Evolutionary conservation across 30 jellyfish, hydroid and myxozoan species (phyloP).

Genomic region (Cassiopea xamachana): DNA sequence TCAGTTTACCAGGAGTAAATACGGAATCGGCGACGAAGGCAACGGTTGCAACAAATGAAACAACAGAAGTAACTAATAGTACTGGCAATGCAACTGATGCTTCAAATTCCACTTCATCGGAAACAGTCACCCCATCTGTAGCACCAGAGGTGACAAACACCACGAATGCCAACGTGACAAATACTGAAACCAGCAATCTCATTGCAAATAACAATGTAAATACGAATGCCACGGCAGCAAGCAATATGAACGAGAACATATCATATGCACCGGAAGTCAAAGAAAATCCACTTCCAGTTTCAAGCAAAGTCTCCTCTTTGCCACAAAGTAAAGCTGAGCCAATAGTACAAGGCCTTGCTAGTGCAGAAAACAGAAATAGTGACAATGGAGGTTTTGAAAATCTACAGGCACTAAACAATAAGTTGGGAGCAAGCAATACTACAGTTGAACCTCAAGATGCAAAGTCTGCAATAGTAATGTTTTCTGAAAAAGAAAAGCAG

Average conservation of each 20-base stretch:
- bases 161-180: not conserved
- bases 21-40: not conserved
- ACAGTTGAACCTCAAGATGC: constrained; percentile 46
- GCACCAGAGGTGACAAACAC: not conserved
- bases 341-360: not conserved
- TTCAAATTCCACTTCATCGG: not conserved
- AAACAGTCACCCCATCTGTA: not conserved
- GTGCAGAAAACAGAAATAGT: not conserved
- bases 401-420: constrained; percentile 7
- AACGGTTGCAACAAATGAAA: not conserved
- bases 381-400: constrained; percentile 6
- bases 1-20: constrained; percentile 40
- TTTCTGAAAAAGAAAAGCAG: constrained; percentile 52
- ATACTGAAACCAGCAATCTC: not conserved
- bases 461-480: constrained; percentile 67
- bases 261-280: not conserved
- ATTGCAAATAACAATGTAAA: too few relatives aligned
- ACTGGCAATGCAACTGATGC: not conserved
- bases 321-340: constrained; percentile 23
- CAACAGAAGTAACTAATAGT: not conserved
- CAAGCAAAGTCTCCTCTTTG: not conserved
- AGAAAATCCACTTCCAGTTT: not conserved
- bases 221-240: not conserved
- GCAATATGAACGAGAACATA: not conserved
- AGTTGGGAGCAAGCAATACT: constrained; percentile 10